Evolutionary conservation across 2,797 vertebrate genomes (phyloP), one percentile per base, ranked within the genome.

Genomic region (Amazona ochrocephala): DNA sequence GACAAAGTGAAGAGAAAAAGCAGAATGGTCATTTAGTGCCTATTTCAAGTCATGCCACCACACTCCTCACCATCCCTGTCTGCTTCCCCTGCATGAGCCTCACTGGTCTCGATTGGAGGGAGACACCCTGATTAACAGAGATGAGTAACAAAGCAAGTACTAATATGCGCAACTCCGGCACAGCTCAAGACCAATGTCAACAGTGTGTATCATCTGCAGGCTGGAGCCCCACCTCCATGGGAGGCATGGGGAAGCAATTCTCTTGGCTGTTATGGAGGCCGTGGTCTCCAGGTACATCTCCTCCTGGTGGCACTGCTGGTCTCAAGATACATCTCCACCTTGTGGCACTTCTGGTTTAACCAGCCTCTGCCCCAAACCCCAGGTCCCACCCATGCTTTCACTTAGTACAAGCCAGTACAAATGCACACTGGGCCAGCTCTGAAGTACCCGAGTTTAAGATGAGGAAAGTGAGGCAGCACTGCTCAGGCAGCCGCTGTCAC

Each of bases 361-460:
- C 30, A 74, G 72, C 13, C 54, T 56, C 41, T 82, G 30, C 11
- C 73, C 56, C 58, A 54, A 90, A 64, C 3, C 23, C 29, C 51
- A 34, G 27, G 29, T 19, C 21, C 14, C 32, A 66, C 24, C 2
- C 5, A 17, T 0, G 0, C 47, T 29, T 39, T 71, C 13, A 7
- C 51, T 60, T 11, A 17, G 32, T 56, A 67, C 34, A 79, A 70
- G 42, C 24, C 26, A 50, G 54, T 54, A n/a, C 39, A 37, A 79
- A 64, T 6, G 48, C 53, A 56, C 54, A 27, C 44, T 0, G 0
- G 20, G 30, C 48, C 34, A 0, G 41, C 76, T 42, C 21, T 0
- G 1, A 65, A 0, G 1, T 48, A 42, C 22, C 10, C 9, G 37
- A 8, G 9, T 16, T 2, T 2, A 29, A 70, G 42, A 54, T 1